Base-by-base conservation (phyloP, 2,113 vertebrate species). In the Cyprinodon tularosa region DNA sequence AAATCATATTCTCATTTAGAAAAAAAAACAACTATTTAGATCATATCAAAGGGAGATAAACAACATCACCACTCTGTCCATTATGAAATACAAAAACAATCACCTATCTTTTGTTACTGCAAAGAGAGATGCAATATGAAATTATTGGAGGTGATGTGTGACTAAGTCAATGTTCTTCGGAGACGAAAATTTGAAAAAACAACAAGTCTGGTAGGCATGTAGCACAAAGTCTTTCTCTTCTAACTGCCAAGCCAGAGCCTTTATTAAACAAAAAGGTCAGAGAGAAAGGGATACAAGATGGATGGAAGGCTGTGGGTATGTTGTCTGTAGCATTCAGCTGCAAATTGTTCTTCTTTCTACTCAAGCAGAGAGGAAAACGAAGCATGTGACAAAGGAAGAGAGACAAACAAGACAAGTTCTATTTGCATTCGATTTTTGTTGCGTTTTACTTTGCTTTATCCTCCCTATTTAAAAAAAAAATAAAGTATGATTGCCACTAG, bases 231-330 rank as follows among this genome's bases (percentile, higher is more conserved):
- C 64, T 62, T 53, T n/a, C 61, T 74, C 67, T 85, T 64, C 39
- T 38, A 2, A 9, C 68, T 53, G 80, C 68, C 68, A 76, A 67
- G 69, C 71, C 70, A 84, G 80, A 77, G 57, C 72, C 67, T 84
- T 88, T 86, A 82, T 73, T 62, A 83, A 83, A 86, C 73, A 61
- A 66, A 87, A 86, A 89, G 89, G 89, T 88, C 89, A 89, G 53
- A 70, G 71, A 22, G 71, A 42, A 62, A 78, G 53, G 17, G 50
- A 87, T 72, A 74, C 81, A 86, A 63, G 73, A 84, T 48, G 61
- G 71, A 82, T 66, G 76, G 83, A 83, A 76, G 78, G 76, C 66
- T 13, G 66, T 68, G 70, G 62, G 60, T 83, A 71, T 86, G 82
- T 89, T 85, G 77, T 61, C 67, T 67, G 36, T 15, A 68, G 71